phyloP scores from a whole-genome alignment of 2,797 vertebrate species.

The Danio tinwini region DNA sequence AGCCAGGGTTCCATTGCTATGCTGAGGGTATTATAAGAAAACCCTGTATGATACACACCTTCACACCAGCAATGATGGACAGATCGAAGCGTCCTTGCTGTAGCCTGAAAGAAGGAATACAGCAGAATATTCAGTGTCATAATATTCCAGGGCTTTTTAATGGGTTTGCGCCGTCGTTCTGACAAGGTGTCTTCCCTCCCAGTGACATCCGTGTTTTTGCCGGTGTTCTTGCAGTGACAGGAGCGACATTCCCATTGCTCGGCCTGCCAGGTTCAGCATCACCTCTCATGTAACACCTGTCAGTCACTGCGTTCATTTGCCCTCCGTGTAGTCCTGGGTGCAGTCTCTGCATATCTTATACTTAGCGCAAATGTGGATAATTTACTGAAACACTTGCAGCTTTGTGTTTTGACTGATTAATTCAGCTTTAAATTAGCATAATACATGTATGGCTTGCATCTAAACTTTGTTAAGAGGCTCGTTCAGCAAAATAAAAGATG shows the following conservation, averaged over 20 bases:
- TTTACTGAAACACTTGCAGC: constrained; percentile 1
- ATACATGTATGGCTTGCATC: constrained; percentile 2
- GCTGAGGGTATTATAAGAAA: background rate
- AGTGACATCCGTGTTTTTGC: constrained; percentile 35
- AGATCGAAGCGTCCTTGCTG: background rate
- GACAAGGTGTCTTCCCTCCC: constrained; percentile 54
- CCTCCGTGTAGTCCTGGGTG: background rate
- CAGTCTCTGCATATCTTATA: background rate
- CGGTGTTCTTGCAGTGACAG: constrained; percentile 64
- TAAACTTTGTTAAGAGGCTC: constrained; percentile 38
- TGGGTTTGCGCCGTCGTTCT: constrained; percentile 38
- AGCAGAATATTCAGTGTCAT: constrained; percentile 13
- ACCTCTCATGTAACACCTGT: constrained; percentile 72
- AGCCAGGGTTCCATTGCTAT: background rate
- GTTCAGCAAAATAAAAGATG: constrained; percentile 62
- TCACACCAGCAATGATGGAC: background rate
- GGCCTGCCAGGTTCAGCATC: constrained; percentile 71
- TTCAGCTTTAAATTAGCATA: constrained; percentile 5
- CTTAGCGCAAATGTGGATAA: background rate
- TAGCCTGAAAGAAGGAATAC: constrained; percentile 21
- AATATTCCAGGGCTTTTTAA: constrained; percentile 49
- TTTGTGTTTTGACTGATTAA: constrained; percentile 14
- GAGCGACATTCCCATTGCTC: constrained; percentile 74
- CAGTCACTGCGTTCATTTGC: constrained; percentile 68
- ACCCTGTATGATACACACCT: background rate